Conservation (phyloP, 2,888 invertebrate genomes). For the Drosophila peninsularis region DNA sequence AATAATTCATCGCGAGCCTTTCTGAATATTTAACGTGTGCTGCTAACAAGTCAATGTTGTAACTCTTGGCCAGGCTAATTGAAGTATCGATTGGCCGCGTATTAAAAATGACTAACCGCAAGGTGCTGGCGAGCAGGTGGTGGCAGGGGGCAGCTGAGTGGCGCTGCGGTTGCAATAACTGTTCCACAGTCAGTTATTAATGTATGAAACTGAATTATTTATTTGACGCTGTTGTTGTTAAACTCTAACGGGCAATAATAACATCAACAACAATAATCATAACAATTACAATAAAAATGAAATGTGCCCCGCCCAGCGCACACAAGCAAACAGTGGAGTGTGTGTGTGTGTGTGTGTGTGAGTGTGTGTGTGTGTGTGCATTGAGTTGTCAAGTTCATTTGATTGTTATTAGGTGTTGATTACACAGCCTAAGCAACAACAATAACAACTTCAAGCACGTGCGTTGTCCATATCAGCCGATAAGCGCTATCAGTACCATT, state of each 20-base stretch:
- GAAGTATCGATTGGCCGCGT: constrained; percentile 39
- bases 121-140: constrained; percentile 14
- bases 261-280: constrained; percentile 51
- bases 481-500: constrained; percentile 65
- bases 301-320: constrained; percentile 24
- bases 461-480: constrained; percentile 19
- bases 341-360: background rate
- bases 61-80: constrained; percentile 15
- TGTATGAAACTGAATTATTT: constrained; percentile 68
- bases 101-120: constrained; percentile 31
- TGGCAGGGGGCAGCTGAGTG: background rate
- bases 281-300: constrained; percentile 62
- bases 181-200: constrained; percentile 42
- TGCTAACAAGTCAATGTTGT: constrained; percentile 11
- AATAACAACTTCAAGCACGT: constrained; percentile 20
- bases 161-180: constrained; percentile 10
- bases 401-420: constrained; percentile 71
- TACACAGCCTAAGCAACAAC: constrained; percentile 25
- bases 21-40: constrained; percentile 13
- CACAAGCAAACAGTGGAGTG: background rate
- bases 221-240: constrained; percentile 42
- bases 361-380: constrained; percentile 7
- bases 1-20: constrained; percentile 2
- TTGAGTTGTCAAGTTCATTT: constrained; percentile 30
- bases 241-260: constrained; percentile 39